Evolutionary conservation across 2,888 invertebrate genomes (phyloP).

Genomic region (Nomada lathburiana): DNA sequence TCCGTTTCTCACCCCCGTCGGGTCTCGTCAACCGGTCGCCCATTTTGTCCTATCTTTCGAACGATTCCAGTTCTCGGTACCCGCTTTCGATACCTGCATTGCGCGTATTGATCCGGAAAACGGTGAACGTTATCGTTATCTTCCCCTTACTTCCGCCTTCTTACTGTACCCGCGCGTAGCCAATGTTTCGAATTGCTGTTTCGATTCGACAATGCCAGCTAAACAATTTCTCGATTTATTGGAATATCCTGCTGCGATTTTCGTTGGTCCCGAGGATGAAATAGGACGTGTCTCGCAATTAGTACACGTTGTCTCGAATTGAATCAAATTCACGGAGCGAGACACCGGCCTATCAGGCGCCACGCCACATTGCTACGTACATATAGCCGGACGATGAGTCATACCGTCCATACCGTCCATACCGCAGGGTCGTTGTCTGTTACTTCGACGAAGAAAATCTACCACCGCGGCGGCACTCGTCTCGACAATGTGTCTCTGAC

Average conservation of each 20-base stretch:
- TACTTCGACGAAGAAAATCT: conserved; percentile 20
- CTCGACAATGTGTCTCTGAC: neutral
- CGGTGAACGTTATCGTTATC: neutral
- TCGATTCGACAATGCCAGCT: neutral
- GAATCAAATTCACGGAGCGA: conserved; percentile 65
- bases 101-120: neutral
- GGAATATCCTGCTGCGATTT: neutral
- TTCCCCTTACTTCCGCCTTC: neutral
- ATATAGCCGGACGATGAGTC: conserved; percentile 66
- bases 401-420: conserved; percentile 46
- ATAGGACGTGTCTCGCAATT: conserved; percentile 25
- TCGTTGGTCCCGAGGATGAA: neutral
- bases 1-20: conserved; percentile 28
- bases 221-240: neutral
- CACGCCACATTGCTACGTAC: conserved; percentile 23
- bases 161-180: neutral
- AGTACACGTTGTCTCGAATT: conserved; percentile 40
- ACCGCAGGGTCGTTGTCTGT: conserved; percentile 55
- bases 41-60: neutral
- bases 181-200: neutral
- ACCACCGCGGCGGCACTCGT: neutral
- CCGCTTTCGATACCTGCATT: neutral
- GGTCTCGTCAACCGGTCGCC: conserved; percentile 1
- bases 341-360: conserved; percentile 37
- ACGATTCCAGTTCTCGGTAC: neutral